phyloP scores from a whole-genome alignment of 2,797 vertebrate genomes.

The Halcyon leucocephala region DNA sequence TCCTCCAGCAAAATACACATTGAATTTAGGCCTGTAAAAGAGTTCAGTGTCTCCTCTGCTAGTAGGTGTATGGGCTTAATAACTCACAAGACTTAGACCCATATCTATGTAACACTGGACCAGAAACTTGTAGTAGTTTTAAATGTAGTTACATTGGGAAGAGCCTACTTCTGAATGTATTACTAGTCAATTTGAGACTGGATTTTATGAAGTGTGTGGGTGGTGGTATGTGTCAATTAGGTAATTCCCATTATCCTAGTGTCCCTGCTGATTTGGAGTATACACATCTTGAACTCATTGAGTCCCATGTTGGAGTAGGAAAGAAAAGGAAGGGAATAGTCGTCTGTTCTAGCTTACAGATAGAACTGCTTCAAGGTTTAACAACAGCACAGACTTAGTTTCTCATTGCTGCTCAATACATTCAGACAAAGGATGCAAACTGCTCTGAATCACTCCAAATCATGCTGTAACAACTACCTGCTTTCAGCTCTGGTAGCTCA shows the following conservation, averaged over 20 bases:
- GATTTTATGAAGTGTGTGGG: conserved; percentile 40
- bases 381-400: not conserved
- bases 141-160: not conserved
- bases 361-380: not conserved
- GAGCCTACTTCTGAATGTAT: not conserved
- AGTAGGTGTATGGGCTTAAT: not conserved
- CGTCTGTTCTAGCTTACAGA: not conserved
- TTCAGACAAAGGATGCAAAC: not conserved
- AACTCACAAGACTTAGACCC: not conserved
- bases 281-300: conserved; percentile 36
- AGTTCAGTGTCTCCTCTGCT: not conserved
- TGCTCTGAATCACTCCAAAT: not conserved
- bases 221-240: conserved; percentile 28
- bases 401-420: not conserved
- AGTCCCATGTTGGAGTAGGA: not conserved
- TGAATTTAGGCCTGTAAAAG: not conserved
- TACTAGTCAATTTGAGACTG: not conserved
- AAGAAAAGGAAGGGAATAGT: not conserved
- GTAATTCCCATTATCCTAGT: conserved; percentile 29
- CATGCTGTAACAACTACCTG: not conserved
- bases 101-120: not conserved
- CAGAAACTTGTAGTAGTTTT: not conserved
- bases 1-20: not conserved
- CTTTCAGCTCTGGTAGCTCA: not conserved
- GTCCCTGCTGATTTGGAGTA: conserved; percentile 5